Evolutionary conservation across 2,113 vertebrate genomes (phyloP), one percentile per base, ranked within the genome.

Genomic region (Salvelinus sp.): DNA sequence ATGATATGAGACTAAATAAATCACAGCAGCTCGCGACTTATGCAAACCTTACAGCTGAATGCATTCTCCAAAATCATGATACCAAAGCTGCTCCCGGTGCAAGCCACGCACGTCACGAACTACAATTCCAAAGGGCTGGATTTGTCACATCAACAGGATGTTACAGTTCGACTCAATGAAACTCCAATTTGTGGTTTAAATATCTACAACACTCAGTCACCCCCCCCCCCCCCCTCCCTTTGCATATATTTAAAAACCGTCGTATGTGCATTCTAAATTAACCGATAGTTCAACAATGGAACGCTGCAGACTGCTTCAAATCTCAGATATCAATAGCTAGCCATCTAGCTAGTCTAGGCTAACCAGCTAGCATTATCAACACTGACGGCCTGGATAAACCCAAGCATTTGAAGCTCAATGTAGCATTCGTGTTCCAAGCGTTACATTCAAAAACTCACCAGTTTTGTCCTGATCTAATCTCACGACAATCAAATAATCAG

Each of bases 401-500:
- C 66, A 81, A 77, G 47, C 82, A 33, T 27, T 47, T 62, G 58
- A 75, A 48, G 22, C 13, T 67, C 78, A 57, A 38, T 68, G 64
- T 70, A 44, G 68, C 10, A 38, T 7, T 44, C 67, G 20, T 73
- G 38, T 69, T 28, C 70, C 50, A 48, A 62, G 74, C 75, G 54
- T 64, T 27, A 20, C 58, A n/a, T 60, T 57, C 18, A 9, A 73
- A 65, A 48, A 93, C 95, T 94, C 93, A 97, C 96, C 96, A 83
- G 95, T 90, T 93, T 98, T 97, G 83, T 97, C 96, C 27, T 94
- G 95, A 85, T 97, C 96, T 86, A 96, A 97, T 92, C 96, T 96
- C 87, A 98, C 97, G 83, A 98, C 95, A 80, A 95, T 95, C 85
- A 98, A 97, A 88, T 98, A 98, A 90, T 98, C 97, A 57, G 96